phyloP scores from a whole-genome alignment of 1,140 invertebrate genomes.

The Oscheius sp. region DNA sequence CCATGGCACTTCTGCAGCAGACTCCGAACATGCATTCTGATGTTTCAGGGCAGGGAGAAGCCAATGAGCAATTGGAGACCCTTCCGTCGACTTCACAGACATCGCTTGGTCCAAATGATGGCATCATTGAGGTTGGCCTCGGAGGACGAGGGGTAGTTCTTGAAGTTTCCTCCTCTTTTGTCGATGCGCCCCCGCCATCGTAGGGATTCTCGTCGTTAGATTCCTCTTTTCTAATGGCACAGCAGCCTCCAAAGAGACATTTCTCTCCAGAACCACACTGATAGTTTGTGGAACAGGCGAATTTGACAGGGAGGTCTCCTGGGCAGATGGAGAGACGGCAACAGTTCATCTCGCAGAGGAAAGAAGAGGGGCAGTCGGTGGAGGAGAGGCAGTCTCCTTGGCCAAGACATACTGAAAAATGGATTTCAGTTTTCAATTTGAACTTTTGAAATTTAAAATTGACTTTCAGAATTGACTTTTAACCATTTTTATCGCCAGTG shows the following conservation, averaged over 20 bases:
- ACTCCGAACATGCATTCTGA: constrained; percentile 35
- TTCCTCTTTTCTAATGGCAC: background rate
- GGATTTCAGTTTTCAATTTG: background rate
- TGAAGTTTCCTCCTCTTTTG: background rate
- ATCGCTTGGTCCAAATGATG: background rate
- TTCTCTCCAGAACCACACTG: constrained; percentile 24
- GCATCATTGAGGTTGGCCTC: constrained; percentile 1
- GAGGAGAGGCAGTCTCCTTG: constrained; percentile 17
- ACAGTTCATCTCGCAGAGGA: constrained; percentile 22
- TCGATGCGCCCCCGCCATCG: background rate
- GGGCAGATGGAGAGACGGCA: constrained; percentile 27
- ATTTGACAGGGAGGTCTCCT: constrained; percentile 5
- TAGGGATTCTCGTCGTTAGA: background rate
- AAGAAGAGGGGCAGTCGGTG: constrained; percentile 20
- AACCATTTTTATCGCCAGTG: too few species aligned
- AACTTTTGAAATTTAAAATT: too few species aligned
- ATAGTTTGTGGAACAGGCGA: constrained; percentile 14
- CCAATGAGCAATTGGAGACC: constrained; percentile 32
- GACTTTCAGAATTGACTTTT: too few species aligned
- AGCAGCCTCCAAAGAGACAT: constrained; percentile 34
- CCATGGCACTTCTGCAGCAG: constrained; percentile 22
- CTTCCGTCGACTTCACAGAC: constrained; percentile 12
- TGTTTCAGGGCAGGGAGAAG: constrained; percentile 30
- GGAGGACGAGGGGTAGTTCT: background rate
- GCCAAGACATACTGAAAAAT: background rate